Conservation (phyloP, 2,113 vertebrate genomes). For the Turnix velox region DNA sequence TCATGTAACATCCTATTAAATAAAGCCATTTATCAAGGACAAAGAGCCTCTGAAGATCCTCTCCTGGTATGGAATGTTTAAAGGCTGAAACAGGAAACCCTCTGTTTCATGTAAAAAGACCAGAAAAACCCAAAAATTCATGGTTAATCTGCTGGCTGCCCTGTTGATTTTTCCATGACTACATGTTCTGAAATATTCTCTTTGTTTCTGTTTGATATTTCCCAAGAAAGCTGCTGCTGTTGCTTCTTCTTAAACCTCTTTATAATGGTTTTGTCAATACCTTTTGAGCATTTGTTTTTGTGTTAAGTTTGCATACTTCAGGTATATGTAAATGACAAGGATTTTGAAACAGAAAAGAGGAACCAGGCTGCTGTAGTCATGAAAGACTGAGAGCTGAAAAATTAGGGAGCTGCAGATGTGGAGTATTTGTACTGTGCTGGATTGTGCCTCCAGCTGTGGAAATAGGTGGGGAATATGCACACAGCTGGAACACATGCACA, state of each 20-base stretch:
- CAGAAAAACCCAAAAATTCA: neutral
- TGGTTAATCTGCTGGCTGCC: neutral
- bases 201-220: neutral
- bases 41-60: slow-evolving; percentile 13
- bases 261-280: neutral
- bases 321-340: neutral
- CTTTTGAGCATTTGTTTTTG: neutral
- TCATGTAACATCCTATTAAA: slow-evolving; percentile 46
- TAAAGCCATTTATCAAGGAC: slow-evolving; percentile 56
- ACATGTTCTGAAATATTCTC: neutral
- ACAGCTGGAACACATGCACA: neutral
- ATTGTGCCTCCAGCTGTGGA: neutral
- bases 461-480: neutral
- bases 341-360: neutral
- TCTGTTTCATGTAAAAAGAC: neutral
- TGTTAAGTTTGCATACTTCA: neutral
- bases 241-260: neutral
- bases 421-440: neutral
- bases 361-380: neutral
- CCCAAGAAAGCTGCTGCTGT: neutral
- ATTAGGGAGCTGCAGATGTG: neutral
- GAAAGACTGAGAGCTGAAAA: neutral
- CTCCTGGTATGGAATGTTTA: neutral
- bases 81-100: neutral
- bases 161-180: neutral